These are phyloP conservation scores for Coptodon bakossiorum DNA, from an alignment of 2,113 vertebrate species.

Conservation along the genomic window DNA sequence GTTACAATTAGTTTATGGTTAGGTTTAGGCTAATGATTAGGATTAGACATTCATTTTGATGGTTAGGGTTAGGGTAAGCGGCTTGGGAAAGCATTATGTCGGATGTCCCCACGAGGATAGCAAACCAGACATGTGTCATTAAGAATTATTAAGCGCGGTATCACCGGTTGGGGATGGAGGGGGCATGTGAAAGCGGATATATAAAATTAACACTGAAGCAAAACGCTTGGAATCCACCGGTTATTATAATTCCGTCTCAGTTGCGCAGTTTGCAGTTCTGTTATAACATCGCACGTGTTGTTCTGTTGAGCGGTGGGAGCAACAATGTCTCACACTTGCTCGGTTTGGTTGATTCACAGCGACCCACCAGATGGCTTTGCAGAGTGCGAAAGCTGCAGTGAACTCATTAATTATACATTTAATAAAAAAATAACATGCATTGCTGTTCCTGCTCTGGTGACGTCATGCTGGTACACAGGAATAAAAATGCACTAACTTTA, in stretches of 20 bases:
- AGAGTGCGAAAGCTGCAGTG: background rate
- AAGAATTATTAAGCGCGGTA: background rate
- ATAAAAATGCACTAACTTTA: background rate
- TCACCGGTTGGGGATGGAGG: fast-evolving
- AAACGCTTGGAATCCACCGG: background rate
- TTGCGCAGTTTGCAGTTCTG: background rate
- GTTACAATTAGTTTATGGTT: background rate
- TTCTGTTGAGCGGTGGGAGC: background rate
- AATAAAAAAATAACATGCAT: background rate
- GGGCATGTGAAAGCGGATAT: background rate
- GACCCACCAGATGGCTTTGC: background rate
- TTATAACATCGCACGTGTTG: background rate
- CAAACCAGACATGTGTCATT: fast-evolving
- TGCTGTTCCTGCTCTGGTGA: background rate
- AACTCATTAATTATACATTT: background rate
- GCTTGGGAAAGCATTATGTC: background rate
- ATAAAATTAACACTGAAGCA: background rate
- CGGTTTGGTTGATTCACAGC: background rate
- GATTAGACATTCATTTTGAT: background rate
- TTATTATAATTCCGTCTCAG: background rate
- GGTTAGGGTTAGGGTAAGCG: background rate
- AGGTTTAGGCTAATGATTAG: fast-evolving
- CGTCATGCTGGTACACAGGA: background rate
- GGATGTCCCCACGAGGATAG: background rate
- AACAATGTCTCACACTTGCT: background rate